A percentile compares a stretch with the other conserved stretches of the same genome.
Conservation (phyloP, 64 coral and sea anemone species). For the Trachythela sp. region DNA sequence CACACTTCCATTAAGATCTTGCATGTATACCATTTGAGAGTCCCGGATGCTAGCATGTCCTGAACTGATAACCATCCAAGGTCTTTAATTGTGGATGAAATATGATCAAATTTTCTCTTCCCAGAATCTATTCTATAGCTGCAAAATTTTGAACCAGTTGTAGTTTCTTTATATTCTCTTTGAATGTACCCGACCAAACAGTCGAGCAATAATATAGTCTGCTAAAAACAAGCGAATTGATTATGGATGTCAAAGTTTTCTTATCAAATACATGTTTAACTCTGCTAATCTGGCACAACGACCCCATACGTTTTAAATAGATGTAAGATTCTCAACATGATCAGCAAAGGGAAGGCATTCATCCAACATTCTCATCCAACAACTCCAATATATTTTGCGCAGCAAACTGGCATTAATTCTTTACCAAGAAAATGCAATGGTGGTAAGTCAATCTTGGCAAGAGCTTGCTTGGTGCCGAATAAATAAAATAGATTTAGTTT, state of each 20-base stretch:
- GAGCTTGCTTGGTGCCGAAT: slow-evolving; percentile 35
- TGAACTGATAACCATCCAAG: no score
- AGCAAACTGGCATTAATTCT: not conserved
- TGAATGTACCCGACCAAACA: no score
- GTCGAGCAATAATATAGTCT: not conserved
- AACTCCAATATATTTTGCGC: slow-evolving; percentile 17
- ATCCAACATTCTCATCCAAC: no score
- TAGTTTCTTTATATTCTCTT: no score
- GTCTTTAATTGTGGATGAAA: no score
- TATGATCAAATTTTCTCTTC: no score
- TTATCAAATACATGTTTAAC: slow-evolving; percentile 25
- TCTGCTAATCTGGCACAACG: slow-evolving; percentile 32
- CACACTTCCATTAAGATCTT: no score
- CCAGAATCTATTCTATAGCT: no score
- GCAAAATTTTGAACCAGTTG: no score
- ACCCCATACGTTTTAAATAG: not conserved
- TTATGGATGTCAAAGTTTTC: not conserved
- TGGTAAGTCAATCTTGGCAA: not conserved
- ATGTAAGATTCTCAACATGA: not conserved
- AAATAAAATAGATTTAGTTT: slow-evolving; percentile 49
- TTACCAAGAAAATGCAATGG: slow-evolving; percentile 10
- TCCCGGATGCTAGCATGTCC: no score
- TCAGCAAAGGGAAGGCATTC: not conserved
- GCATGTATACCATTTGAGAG: no score
- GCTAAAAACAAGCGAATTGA: slow-evolving; percentile 18